Evolutionary conservation across 2,888 invertebrate species (phyloP).

Genomic region (Sialis lutaria): DNA sequence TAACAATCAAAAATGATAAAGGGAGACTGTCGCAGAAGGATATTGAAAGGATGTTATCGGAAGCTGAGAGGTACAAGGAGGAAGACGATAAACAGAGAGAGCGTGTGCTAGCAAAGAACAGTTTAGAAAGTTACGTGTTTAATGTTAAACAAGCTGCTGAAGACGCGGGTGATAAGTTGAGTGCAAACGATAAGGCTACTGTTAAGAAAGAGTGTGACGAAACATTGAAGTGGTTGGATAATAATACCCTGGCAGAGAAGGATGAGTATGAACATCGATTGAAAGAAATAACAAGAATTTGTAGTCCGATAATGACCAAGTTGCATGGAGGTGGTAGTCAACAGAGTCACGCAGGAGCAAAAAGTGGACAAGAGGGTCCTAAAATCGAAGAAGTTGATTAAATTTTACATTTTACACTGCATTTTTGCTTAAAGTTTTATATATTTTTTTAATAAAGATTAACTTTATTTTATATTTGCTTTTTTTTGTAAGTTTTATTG

Average conservation of each 20-base stretch:
- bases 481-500: too few relatives aligned
- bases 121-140: conserved; percentile 51
- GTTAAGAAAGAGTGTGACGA: conserved; percentile 35
- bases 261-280: conserved; percentile 46
- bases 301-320: conserved; percentile 43
- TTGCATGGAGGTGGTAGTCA: conserved; percentile 20
- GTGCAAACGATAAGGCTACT: conserved; percentile 41
- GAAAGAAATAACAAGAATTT: conserved; percentile 27
- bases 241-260: conserved; percentile 44
- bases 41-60: conserved; percentile 61
- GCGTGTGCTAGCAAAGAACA: conserved; percentile 49
- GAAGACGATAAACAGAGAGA: conserved; percentile 54
- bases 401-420: conserved; percentile 3
- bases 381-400: conserved; percentile 40
- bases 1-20: conserved; percentile 69
- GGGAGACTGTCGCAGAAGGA: conserved; percentile 65
- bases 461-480: too few relatives aligned
- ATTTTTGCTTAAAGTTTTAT: too few relatives aligned
- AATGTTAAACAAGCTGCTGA: conserved; percentile 46
- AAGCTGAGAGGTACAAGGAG: conserved; percentile 54
- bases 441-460: too few relatives aligned
- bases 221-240: conserved; percentile 46
- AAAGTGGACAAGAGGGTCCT: conserved; percentile 22
- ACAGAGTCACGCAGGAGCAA: conserved; percentile 14
- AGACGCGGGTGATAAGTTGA: conserved; percentile 41